Conservation (phyloP, 2,113 vertebrate species). For the Mustela lutreola region DNA sequence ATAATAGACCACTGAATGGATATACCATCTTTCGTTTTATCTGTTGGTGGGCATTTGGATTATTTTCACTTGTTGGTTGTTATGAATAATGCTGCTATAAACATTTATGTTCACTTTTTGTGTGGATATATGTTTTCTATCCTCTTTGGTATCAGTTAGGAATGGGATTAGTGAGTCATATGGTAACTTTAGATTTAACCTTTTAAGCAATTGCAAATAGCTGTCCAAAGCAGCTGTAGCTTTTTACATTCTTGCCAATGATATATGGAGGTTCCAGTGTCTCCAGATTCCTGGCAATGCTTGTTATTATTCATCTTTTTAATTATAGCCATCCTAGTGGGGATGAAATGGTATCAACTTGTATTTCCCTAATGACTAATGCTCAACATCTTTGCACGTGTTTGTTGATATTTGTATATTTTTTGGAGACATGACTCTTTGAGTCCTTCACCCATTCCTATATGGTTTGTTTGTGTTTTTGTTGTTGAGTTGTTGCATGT, state of each 20-base stretch:
- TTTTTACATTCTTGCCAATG: not conserved
- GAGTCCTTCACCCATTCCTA: not conserved
- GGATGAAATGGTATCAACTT: not conserved
- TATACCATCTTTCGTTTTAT: not conserved
- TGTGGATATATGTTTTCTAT: not conserved
- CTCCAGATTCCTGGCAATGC: not conserved
- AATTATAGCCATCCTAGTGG: not conserved
- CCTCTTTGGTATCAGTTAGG: not conserved
- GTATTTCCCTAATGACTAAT: not conserved
- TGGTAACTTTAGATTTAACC: not conserved
- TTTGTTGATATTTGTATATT: not conserved
- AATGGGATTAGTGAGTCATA: not conserved
- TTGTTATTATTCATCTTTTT: not conserved
- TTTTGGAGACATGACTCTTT: not conserved
- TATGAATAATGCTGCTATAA: not conserved
- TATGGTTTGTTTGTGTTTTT: not conserved
- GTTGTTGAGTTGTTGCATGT: not conserved
- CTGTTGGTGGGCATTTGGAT: not conserved
- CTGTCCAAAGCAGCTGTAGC: not conserved
- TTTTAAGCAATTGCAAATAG: not conserved
- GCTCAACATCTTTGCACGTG: not conserved
- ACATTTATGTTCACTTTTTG: not conserved
- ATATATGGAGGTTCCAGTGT: not conserved
- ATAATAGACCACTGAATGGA: not conserved
- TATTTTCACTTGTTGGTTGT: not conserved